Conservation (phyloP, 2,797 vertebrate species). For the Sphaeramia orbicularis region DNA sequence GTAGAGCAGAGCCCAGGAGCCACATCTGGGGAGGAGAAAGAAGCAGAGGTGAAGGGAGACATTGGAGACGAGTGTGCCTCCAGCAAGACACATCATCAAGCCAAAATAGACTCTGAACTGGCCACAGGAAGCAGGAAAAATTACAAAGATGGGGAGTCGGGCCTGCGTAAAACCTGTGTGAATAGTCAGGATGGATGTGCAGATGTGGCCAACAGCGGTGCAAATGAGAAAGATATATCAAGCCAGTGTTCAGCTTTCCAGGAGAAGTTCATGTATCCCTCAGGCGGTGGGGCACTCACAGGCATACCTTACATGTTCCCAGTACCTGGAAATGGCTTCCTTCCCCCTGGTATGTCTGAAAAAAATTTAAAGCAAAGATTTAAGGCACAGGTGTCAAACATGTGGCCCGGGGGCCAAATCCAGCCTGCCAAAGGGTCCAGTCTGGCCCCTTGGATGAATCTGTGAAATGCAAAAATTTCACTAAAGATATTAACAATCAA, state of each 20-base stretch:
- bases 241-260: conserved; percentile 85
- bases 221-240: conserved; percentile 85
- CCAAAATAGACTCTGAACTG: conserved; percentile 84
- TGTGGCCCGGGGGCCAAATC: no score
- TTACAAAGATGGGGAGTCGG: conserved; percentile 83
- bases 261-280: conserved; percentile 88
- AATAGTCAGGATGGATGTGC: conserved; percentile 74
- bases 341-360: conserved; percentile 80
- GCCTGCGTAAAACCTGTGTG: conserved; percentile 82
- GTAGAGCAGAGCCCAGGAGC: conserved; percentile 80
- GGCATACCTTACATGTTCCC: conserved; percentile 88
- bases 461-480: no score
- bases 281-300: conserved; percentile 77
- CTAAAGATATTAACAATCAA: no score
- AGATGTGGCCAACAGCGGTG: conserved; percentile 76
- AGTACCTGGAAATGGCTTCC: conserved; percentile 81
- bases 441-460: no score
- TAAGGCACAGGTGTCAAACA: no score
- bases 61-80: conserved; percentile 77
- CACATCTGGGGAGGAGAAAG: conserved; percentile 87
- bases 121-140: conserved; percentile 73
- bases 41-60: conserved; percentile 86
- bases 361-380: neutral
- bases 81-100: conserved; percentile 83
- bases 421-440: no score